phyloP scores from a whole-genome alignment of 2,888 invertebrate genomes.

The Mesorhabditis spiculigera region DNA sequence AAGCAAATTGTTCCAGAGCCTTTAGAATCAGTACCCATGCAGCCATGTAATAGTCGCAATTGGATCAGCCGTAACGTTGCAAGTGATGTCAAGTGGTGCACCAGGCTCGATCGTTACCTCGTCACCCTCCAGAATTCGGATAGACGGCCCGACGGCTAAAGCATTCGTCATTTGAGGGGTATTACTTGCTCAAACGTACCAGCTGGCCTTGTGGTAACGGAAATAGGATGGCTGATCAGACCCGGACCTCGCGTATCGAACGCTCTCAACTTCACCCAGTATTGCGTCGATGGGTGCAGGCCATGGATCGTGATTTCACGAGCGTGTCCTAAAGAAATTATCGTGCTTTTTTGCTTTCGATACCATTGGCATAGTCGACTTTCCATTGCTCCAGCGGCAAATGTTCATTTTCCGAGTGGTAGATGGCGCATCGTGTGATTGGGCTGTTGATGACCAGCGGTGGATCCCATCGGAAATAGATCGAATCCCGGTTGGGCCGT shows the following conservation, averaged over 20 bases:
- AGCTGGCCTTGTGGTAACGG: not conserved
- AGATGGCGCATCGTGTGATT: not conserved
- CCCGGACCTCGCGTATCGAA: not conserved
- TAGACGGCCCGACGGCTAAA: not conserved
- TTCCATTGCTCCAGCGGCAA: not conserved
- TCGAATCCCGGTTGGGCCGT: not conserved
- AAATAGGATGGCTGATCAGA: not conserved
- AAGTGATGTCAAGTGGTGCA: not conserved
- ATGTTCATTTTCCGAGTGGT: constrained; percentile 1
- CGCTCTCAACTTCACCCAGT: not conserved
- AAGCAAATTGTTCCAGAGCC: not conserved
- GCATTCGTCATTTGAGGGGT: not conserved
- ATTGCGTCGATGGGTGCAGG: not conserved
- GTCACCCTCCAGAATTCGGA: not conserved
- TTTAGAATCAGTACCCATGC: not conserved
- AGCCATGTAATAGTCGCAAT: constrained; percentile 1
- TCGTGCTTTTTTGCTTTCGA: not conserved
- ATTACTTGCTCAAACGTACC: not conserved
- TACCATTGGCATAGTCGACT: constrained; percentile 4
- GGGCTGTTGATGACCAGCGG: not conserved
- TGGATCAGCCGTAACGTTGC: not conserved
- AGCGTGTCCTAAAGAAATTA: not conserved
- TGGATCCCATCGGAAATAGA: constrained; percentile 5
- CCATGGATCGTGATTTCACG: not conserved
- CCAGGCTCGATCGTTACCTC: not conserved